These are phyloP conservation scores for Zaprionus ghesquierei DNA, from an alignment of 1,140 invertebrate genomes.

Conservation along the genomic window DNA sequence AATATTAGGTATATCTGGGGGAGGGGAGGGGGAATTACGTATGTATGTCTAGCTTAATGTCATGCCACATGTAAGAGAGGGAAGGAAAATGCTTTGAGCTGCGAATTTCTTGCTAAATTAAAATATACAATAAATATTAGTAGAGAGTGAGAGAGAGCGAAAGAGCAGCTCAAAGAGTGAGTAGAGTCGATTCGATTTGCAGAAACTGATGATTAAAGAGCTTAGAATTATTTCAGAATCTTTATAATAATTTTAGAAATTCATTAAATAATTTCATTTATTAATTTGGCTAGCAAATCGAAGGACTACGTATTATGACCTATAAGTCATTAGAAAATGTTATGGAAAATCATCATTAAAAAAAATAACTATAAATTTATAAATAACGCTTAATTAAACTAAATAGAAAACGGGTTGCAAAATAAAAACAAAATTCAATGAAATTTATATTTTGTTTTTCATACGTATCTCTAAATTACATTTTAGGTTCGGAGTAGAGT, in stretches of 20 bases:
- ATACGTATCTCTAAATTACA: constrained; percentile 36
- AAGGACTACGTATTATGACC: constrained; percentile 5
- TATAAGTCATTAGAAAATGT: constrained; percentile 32
- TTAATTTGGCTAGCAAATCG: constrained; percentile 8
- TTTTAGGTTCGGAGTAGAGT: constrained; percentile 55
- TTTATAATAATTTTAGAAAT: constrained; percentile 5
- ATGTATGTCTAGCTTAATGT: constrained; percentile 18
- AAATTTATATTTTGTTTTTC: background rate
- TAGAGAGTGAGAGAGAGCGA: constrained; percentile 38
- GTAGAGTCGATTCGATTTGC: constrained; percentile 18
- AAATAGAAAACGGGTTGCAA: constrained; percentile 14
- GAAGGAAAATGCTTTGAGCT: constrained; percentile 60
- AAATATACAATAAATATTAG: constrained; percentile 79
- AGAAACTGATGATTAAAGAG: background rate
- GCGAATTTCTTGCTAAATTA: constrained; percentile 31
- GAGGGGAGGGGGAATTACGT: constrained; percentile 10
- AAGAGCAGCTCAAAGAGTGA: constrained; percentile 63
- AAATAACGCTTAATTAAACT: constrained; percentile 63
- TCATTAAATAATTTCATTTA: background rate
- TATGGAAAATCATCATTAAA: constrained; percentile 30
- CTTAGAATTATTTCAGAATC: background rate
- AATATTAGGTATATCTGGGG: constrained; percentile 22
- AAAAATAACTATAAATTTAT: constrained; percentile 59
- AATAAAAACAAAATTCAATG: constrained; percentile 19
- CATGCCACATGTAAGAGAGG: constrained; percentile 36